Conservation (phyloP, 2,888 invertebrate genomes). For the Aphidius colemani region DNA sequence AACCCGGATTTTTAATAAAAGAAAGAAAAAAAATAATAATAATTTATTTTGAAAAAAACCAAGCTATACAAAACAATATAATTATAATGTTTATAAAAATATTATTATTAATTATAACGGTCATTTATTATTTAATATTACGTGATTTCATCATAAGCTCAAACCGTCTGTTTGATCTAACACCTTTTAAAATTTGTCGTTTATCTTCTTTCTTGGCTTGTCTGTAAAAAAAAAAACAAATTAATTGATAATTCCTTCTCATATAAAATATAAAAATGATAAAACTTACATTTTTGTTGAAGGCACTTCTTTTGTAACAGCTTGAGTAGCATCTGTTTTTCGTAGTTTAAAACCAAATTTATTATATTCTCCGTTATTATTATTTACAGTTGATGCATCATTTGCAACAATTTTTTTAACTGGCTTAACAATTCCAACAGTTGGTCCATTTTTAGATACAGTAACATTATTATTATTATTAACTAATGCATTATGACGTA, state of each 20-base stretch:
- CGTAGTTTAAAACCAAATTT: constrained; percentile 64
- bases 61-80: too few species aligned
- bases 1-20: too few species aligned
- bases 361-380: constrained; percentile 50
- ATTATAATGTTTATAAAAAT: too few species aligned
- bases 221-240: constrained; percentile 13
- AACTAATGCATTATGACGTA: constrained; percentile 42
- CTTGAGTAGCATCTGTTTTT: constrained; percentile 49
- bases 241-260: background rate
- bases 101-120: too few species aligned
- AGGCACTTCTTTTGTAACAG: constrained; percentile 35
- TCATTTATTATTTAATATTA: constrained; percentile 50
- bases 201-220: constrained; percentile 60
- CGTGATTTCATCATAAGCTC: constrained; percentile 74
- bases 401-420: background rate
- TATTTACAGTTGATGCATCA: constrained; percentile 22
- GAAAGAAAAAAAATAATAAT: too few species aligned
- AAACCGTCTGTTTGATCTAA: constrained; percentile 73
- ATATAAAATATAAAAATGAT: too few species aligned
- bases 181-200: constrained; percentile 67
- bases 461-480: constrained; percentile 31
- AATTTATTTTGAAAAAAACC: too few species aligned
- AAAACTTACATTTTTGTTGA: constrained; percentile 26
- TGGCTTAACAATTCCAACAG: background rate
- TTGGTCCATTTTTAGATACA: constrained; percentile 10